Base-by-base conservation (phyloP, 2,797 vertebrate species). In the Takifugu ocellatus region DNA sequence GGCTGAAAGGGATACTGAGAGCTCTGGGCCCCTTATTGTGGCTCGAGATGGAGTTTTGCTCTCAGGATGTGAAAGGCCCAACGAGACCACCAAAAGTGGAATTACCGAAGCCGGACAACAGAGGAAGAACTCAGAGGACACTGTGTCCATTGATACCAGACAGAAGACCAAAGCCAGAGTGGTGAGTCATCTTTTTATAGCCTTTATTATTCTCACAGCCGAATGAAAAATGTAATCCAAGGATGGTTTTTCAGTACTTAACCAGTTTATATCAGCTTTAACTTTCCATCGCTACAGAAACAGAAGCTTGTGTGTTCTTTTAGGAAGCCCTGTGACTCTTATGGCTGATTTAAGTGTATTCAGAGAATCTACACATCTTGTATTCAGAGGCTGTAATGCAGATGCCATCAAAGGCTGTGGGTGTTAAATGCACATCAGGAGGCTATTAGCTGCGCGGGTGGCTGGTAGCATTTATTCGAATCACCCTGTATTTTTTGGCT, bases 81-180 rank as follows among this genome's bases (percentile, higher is more conserved):
- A 79, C 24, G 89, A 91, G 52, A 81, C 87, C 4, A 85, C 85
- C 50, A 83, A 72, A 14, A 87, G 85, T 52, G 83, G 84, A 58
- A 49, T 84, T 54, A 70, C 73, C 2, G 92, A 94, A 51, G 74
- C 90, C 60, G 91, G 84, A 65, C 70, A 84, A 14, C 83, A 90
- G 26, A 89, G 89, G 72, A 58, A 92, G 61, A 69, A 75, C 0
- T 81, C 87, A 0, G 94, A 94, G 6, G 89, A 90, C 9, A n/a
- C 83, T 7, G 54, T 79, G 47, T 72, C 79, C 25, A 61, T 53
- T 4, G 54, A 83, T 52, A 11, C 65, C 9, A 79, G 83, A 45
- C 87, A 88, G 87, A 90, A 81, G 76, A 89, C 86, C 84, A 99
- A 97, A 77, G 95, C 96, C 0, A 92, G 91, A 86, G 97, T 98